phyloP scores from a whole-genome alignment of 2,888 invertebrate genomes.

The Hofmannophila pseudospretella region DNA sequence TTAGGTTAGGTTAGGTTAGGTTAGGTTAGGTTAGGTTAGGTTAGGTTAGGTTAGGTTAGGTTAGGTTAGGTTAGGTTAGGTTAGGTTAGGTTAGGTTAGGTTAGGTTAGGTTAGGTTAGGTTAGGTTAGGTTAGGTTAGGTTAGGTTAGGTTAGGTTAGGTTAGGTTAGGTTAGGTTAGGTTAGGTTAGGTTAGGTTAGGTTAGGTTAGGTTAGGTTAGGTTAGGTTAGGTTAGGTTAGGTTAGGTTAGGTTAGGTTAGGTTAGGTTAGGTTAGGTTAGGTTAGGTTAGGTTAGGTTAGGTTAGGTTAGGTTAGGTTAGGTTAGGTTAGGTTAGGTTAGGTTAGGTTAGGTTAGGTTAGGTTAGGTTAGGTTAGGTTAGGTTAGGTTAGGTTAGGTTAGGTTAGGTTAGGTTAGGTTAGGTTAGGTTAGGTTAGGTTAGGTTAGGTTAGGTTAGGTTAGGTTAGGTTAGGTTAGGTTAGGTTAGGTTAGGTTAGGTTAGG shows the following conservation, averaged over 20 bases:
- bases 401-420: slow-evolving; percentile 12
- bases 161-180: slow-evolving; percentile 16
- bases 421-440: slow-evolving; percentile 12
- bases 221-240: slow-evolving; percentile 9
- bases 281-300: slow-evolving; percentile 10
- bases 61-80: slow-evolving; percentile 16
- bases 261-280: slow-evolving; percentile 6
- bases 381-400: slow-evolving; percentile 11
- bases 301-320: slow-evolving; percentile 12
- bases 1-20: slow-evolving; percentile 16
- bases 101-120: slow-evolving; percentile 19
- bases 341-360: slow-evolving; percentile 12
- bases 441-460: slow-evolving; percentile 14
- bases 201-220: slow-evolving; percentile 14
- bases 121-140: slow-evolving; percentile 18
- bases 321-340: slow-evolving; percentile 12
- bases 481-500: slow-evolving; percentile 14
- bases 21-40: slow-evolving; percentile 15
- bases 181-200: slow-evolving; percentile 15
- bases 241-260: slow-evolving; percentile 7
- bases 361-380: slow-evolving; percentile 12
- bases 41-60: slow-evolving; percentile 12
- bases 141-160: slow-evolving; percentile 17
- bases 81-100: slow-evolving; percentile 18
- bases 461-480: slow-evolving; percentile 11